These are phyloP conservation scores for Lycodopsis pacificus DNA, from an alignment of 2,797 vertebrate species.

Conservation along the genomic window DNA sequence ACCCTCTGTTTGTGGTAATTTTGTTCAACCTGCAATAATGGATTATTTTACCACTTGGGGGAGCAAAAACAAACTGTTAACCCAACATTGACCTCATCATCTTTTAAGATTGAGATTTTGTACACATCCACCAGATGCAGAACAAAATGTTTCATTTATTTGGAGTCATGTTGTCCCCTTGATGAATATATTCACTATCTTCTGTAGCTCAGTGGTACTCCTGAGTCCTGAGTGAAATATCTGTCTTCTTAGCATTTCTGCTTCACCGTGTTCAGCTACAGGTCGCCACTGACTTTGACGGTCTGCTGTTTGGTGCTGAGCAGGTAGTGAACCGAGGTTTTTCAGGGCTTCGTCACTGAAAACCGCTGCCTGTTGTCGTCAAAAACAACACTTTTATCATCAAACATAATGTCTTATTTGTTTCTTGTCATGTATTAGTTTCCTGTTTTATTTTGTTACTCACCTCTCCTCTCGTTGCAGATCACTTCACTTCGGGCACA, in stretches of 20 bases:
- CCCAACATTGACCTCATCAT: neutral
- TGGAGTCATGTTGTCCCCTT: neutral
- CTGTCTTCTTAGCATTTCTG: neutral
- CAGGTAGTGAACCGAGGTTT: too few relatives aligned
- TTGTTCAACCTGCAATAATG: neutral
- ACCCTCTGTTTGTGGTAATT: too few relatives aligned
- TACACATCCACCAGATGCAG: neutral
- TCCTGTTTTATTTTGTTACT: neutral
- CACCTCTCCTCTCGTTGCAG: neutral
- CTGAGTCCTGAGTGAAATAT: neutral
- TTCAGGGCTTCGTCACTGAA: neutral
- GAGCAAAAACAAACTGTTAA: neutral
- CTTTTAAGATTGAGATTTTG: neutral
- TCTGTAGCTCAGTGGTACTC: neutral
- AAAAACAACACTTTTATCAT: neutral
- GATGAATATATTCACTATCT: neutral
- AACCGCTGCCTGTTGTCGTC: neutral
- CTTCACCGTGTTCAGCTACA: neutral
- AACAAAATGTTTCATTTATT: neutral
- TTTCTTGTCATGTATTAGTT: neutral
- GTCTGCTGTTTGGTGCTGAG: neutral
- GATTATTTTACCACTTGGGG: neutral
- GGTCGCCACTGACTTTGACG: neutral
- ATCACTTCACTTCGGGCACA: neutral
- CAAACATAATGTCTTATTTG: too few relatives aligned